Evolutionary conservation across 2,888 invertebrate species (phyloP), one percentile per base, ranked within the genome.

Genomic region (Abscondita cerata): DNA sequence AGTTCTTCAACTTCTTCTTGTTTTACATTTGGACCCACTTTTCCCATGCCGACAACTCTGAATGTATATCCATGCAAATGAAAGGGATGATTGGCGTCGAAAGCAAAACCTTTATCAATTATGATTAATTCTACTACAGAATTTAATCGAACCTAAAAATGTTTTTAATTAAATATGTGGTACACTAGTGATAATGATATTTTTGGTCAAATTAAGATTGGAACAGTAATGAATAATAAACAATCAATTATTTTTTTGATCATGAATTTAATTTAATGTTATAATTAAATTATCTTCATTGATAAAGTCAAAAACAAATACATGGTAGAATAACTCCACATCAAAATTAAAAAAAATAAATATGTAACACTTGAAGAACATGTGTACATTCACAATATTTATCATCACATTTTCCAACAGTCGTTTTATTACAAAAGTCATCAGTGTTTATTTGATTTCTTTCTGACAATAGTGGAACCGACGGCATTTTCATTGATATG

Each of bases 31-130:
- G 80, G 80, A 0, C 87, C 89, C 3, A 95, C 73, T 59, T 89
- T 83, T 73, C 92, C 89, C 83, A 95, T 87, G 0, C 89, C 93
- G 0, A 95, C 85, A 1, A 95, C 93, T 68, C 92, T 85, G 72
- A 95, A 95, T n/a, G 88, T 86, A 78, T 93, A 89, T 0, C 95
- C 95, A 72, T 95, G 95, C 53, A 95, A 81, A 76, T 95, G 95
- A 74, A 95, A 92, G 0, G 95, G 95, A 81, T 95, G 95, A 75
- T 94, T 94, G 0, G 93, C 93, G 70, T 93, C 91, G 70, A 86
- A 93, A 0, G 91, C 87, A 11, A 90, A 84, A 18, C 93, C 91
- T 84, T 93, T 91, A 75, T 96, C 96, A 1, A 95, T 86, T 1
- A 96, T 83, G 31, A 96, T 84, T 0, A 96, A 75, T 81, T 96